Evolutionary conservation across 2,113 vertebrate genomes (phyloP), one percentile per base, ranked within the genome.

Genomic region (Syngnathus scovelli): DNA sequence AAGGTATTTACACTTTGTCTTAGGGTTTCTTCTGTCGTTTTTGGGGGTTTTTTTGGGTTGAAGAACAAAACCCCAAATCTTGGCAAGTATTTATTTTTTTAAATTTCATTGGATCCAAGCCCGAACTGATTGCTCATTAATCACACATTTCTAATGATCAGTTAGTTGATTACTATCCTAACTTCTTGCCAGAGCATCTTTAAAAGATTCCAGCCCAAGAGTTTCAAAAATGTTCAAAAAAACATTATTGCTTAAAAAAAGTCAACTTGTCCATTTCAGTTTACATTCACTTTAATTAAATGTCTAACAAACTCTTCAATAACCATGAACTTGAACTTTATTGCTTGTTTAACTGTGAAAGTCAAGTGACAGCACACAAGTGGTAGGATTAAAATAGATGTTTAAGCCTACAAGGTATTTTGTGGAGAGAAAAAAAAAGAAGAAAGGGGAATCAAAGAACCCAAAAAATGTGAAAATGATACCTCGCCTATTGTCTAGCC

Each of bases 401-500:
- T 58, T 19, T 12, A 61, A 21, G 52, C 21, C 33, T 6, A 60
- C 71, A 64, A 62, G 19, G 4, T 19, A 51, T 55, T 5, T 4
- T 10, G 38, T 2, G 37, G 60, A 44, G 58, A 27, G 62, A 19
- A 44, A 19, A 39, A 21, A 41, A 0, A 55, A 27, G 46, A 41
- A 44, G 23, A 52, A 59, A 2, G 48, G 38, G 38, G 36, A 58
- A 38, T 63, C 61, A 52, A 52, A n/a, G 19, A 59, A 66, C 52
- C 11, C 9, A 21, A 44, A 52, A 39, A 7, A 63, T 74, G 44
- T 75, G 48, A 41, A 15, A 80, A 39, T 59, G 63, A 82, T 81
- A 65, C 61, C 19, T 43, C 69, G 72, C 44, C 38, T 38, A 78
- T 77, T 83, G 74, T 85, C 60, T 56, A 38, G 36, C 78, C 66